Percentiles rank a stretch among this genome's conserved stretches.
phyloP scores from a whole-genome alignment of 2,797 vertebrate genomes.

The Bufotes viridis region DNA sequence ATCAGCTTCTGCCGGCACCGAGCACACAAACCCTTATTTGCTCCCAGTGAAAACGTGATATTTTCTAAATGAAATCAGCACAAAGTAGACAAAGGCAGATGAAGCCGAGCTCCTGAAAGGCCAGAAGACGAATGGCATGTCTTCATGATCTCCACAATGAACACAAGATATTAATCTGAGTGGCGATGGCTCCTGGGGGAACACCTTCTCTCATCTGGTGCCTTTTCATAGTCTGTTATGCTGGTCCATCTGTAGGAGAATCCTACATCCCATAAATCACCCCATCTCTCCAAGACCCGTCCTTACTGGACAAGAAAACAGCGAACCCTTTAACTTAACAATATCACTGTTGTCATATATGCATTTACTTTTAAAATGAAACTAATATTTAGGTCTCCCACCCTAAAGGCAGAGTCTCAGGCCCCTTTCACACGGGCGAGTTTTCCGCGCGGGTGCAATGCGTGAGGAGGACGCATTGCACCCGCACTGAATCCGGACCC shows the following conservation, averaged over 20 bases:
- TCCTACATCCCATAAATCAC: not conserved
- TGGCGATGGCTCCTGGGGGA: not conserved
- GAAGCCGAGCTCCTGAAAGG: not conserved
- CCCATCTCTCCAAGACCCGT: not conserved
- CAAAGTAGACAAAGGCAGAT: not conserved
- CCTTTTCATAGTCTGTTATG: not conserved
- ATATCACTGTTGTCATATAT: too few species aligned
- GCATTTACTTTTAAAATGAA: too few species aligned
- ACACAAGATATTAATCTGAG: not conserved
- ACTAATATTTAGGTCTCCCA: too few species aligned
- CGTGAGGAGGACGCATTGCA: too few species aligned
- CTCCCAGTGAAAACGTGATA: not conserved
- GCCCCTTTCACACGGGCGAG: too few species aligned
- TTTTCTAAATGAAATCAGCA: not conserved
- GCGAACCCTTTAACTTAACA: too few species aligned
- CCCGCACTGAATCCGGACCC: too few species aligned
- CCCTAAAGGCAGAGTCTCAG: too few species aligned
- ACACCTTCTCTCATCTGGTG: not conserved
- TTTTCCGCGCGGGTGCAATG: too few species aligned
- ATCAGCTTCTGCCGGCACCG: constrained; percentile 68
- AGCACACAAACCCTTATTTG: not conserved
- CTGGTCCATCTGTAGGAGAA: not conserved
- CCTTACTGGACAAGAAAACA: not conserved
- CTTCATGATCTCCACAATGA: not conserved
- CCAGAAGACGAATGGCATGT: not conserved